Conservation (phyloP, 1,140 invertebrate genomes). For the Drosophila subpulchrella region DNA sequence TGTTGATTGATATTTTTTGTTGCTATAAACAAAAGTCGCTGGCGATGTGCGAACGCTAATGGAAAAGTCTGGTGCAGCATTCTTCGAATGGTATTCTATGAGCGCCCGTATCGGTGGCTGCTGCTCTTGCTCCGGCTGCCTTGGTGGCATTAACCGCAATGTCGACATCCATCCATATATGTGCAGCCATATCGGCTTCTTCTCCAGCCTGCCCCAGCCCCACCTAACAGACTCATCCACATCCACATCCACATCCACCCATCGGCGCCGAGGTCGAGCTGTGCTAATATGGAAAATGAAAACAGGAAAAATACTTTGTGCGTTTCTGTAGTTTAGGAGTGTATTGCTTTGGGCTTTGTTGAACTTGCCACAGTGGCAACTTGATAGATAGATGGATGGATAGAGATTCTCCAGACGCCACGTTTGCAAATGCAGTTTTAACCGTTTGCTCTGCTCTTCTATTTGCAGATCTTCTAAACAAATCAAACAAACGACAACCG, state of each 20-base stretch:
- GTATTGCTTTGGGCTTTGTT: constrained; percentile 20
- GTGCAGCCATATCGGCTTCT: constrained; percentile 37
- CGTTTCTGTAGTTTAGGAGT: constrained; percentile 51
- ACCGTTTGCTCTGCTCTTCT: constrained; percentile 52
- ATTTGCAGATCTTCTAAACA: constrained; percentile 74
- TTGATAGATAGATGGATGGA: neutral
- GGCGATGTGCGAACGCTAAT: constrained; percentile 52
- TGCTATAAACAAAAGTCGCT: constrained; percentile 66
- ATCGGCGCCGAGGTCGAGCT: constrained; percentile 60
- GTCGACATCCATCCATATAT: constrained; percentile 62
- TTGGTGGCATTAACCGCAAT: constrained; percentile 77
- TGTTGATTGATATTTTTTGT: constrained; percentile 78
- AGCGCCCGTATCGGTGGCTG: constrained; percentile 39
- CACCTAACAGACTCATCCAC: constrained; percentile 22
- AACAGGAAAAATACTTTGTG: constrained; percentile 76
- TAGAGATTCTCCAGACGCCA: constrained; percentile 26
- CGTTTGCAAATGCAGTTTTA: constrained; percentile 30
- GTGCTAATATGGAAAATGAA: constrained; percentile 82
- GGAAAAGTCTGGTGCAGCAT: constrained; percentile 79
- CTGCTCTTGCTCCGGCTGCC: constrained; percentile 46
- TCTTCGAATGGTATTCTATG: constrained; percentile 58
- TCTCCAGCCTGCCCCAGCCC: constrained; percentile 31
- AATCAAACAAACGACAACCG: constrained; percentile 58
- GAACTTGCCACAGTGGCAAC: constrained; percentile 39
- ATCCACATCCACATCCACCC: constrained; percentile 12